phyloP scores from a whole-genome alignment of 1,140 invertebrate genomes.

The Anastrepha ludens region DNA sequence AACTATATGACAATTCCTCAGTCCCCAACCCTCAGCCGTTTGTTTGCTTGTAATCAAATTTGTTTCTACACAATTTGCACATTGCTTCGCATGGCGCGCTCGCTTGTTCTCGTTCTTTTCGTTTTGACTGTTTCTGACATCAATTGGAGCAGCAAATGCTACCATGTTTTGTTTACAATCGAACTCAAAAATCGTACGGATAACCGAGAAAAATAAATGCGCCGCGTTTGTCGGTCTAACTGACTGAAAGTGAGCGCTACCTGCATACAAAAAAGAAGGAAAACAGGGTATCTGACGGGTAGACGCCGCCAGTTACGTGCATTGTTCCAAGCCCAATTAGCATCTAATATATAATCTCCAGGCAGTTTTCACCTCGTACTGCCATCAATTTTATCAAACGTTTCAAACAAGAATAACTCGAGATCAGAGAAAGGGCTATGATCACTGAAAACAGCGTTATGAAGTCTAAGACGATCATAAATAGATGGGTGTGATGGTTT shows the following conservation, averaged over 20 bases:
- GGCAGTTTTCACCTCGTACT: no score
- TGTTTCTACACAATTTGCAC: slow-evolving; percentile 16
- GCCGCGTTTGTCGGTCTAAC: neutral
- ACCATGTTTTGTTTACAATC: neutral
- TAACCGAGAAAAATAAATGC: neutral
- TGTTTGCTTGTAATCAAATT: slow-evolving; percentile 25
- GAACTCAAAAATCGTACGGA: neutral
- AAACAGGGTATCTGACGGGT: neutral
- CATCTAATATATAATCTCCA: no score
- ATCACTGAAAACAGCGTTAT: no score
- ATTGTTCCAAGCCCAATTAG: no score
- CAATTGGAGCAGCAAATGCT: neutral
- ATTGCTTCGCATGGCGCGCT: neutral
- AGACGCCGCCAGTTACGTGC: neutral
- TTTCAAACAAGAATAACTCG: no score
- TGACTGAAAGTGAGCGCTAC: neutral
- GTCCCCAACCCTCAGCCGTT: neutral
- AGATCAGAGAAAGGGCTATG: no score
- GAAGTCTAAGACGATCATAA: no score
- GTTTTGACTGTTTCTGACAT: no score
- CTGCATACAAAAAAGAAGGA: no score
- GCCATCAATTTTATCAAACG: no score
- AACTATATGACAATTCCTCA: neutral
- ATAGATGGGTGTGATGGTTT: no score
- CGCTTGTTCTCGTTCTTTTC: neutral